phyloP scores from a whole-genome alignment of 2,797 vertebrate species.

The Strix occidentalis region DNA sequence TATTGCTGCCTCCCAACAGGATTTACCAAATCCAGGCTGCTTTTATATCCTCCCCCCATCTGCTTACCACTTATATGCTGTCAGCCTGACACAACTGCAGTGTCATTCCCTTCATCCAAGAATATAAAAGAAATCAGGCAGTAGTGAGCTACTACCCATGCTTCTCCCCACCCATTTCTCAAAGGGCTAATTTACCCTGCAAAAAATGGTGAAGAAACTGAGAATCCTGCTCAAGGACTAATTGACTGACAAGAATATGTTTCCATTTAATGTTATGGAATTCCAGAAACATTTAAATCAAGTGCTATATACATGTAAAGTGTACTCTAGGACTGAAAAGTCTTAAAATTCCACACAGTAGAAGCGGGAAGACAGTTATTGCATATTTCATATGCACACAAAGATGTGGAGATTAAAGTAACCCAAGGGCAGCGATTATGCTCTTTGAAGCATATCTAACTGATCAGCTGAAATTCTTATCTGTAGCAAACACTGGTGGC shows the following conservation, averaged over 20 bases:
- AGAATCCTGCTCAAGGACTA: background rate
- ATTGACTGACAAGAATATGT: background rate
- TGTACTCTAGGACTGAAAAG: background rate
- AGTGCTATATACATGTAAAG: background rate
- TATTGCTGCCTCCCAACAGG: background rate
- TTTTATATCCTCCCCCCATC: background rate
- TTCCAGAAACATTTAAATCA: background rate
- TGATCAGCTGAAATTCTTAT: background rate
- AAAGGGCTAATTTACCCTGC: background rate
- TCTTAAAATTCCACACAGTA: background rate
- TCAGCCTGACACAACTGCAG: background rate
- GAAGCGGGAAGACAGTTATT: background rate
- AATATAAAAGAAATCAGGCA: background rate
- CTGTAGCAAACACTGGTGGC: background rate
- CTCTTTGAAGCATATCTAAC: slow-evolving; percentile 8
- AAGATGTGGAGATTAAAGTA: slow-evolving; percentile 2
- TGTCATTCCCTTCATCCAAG: background rate
- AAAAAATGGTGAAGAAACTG: background rate
- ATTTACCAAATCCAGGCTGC: background rate
- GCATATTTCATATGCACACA: background rate
- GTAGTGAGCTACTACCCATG: background rate
- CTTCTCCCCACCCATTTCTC: background rate
- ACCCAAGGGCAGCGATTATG: background rate
- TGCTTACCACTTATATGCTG: background rate
- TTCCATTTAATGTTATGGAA: background rate